Base-by-base conservation (phyloP, 1,140 invertebrate species). In the Drosophila lowei region DNA sequence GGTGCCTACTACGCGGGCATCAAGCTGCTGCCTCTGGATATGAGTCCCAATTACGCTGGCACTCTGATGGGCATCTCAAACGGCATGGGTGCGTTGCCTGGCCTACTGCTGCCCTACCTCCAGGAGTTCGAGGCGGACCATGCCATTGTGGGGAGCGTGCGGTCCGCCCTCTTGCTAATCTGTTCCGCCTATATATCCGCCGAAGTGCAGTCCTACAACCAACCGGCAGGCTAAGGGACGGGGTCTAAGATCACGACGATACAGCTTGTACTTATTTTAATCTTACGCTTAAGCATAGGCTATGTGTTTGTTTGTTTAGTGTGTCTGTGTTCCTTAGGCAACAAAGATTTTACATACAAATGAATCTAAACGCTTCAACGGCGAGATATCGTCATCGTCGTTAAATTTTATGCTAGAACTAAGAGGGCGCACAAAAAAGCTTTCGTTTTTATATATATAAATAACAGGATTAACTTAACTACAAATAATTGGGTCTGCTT, bases 11-110 rank as follows among this genome's bases (percentile, higher is more conserved):
- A 94, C 72, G 93, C 94, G 0, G 94, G 94, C 16, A 93, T 95
- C 86, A 94, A 94, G 75, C 94, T 96, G 8, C 96, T 96, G 80
- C 95, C 95, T 1, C 92, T 96, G 52, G 96, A 97, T 90, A 93
- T 97, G 60, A 95, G 95, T 75, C 94, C 95, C 28, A 95, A 96
- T 75, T 96, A 94, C 88, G 95, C 96, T 6, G 96, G 95, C 59
- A 95, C 95, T 0, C 90, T 97, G 47, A 96, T 96, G 95, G 96
- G 95, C 0, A 92, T 97, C 6, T 94, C 95, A 0, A 97, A 97
- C 73, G 96, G 83, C 2, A 1, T 86, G 3, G 74, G 65, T 2
- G 60, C 74, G 0, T 25, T 86, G 42, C 65, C 77, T 0, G 42
- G 44, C 1, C 46, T 86, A n/a, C 2, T 86, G 25, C 11, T 58